These are phyloP conservation scores for Cephus nigrinus DNA, from an alignment of 2,888 invertebrate species.

Conservation along the genomic window DNA sequence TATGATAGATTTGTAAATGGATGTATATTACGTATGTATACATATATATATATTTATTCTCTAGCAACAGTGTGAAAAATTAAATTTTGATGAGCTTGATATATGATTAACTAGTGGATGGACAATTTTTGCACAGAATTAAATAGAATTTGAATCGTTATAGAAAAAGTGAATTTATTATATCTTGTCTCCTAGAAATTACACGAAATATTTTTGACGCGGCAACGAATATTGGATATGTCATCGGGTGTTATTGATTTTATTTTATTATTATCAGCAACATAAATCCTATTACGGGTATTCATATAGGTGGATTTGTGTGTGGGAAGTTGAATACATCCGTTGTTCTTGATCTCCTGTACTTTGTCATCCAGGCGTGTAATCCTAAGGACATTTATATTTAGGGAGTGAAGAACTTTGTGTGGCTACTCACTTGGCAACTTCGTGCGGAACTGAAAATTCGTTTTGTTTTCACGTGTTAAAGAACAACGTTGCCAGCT, in stretches of 20 bases:
- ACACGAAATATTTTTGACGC: background rate
- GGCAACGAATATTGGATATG: background rate
- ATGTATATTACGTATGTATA: too few relatives aligned
- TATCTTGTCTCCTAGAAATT: background rate
- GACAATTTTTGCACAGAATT: background rate
- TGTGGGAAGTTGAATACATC: background rate
- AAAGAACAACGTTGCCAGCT: slow-evolving; percentile 60
- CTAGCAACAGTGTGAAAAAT: background rate
- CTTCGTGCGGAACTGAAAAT: background rate
- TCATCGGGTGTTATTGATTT: background rate
- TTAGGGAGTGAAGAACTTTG: background rate
- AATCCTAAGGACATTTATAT: background rate
- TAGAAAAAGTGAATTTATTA: background rate
- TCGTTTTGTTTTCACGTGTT: slow-evolving; percentile 3
- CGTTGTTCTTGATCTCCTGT: background rate
- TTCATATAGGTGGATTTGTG: background rate
- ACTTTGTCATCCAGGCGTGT: background rate
- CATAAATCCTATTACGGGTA: background rate
- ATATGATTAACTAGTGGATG: background rate
- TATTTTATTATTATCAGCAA: background rate
- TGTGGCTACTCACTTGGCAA: background rate
- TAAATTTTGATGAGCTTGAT: background rate
- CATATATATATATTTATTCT: background rate
- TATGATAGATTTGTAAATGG: background rate
- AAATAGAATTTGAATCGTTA: background rate